Evolutionary conservation across 2,113 vertebrate genomes (phyloP).

Genomic region (Sapajus apella): DNA sequence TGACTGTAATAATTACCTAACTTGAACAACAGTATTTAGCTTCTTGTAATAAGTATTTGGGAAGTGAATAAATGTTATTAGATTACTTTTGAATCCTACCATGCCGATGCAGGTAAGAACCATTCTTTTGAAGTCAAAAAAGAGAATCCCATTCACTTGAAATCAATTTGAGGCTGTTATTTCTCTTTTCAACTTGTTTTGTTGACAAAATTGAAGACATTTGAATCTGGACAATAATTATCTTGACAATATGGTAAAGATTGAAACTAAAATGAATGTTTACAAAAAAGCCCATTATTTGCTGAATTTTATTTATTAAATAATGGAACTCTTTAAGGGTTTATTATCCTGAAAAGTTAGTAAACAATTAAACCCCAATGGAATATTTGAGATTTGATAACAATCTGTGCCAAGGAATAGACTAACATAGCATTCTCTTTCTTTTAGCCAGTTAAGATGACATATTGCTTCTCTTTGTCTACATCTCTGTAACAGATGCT

Average conservation of each 20-base stretch:
- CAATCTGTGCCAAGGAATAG: slow-evolving; percentile 30
- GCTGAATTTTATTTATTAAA: slow-evolving; percentile 44
- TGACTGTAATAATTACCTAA: background rate
- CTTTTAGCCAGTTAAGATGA: slow-evolving; percentile 49
- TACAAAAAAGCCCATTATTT: background rate
- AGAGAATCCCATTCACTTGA: background rate
- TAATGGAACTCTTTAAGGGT: background rate
- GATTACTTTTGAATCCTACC: background rate
- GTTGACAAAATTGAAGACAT: background rate
- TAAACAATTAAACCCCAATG: slow-evolving; percentile 46
- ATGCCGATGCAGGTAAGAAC: background rate
- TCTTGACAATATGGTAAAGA: slow-evolving; percentile 25
- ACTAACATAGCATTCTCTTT: background rate
- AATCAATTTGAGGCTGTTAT: background rate
- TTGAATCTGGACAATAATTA: slow-evolving; percentile 41
- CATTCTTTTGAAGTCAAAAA: background rate
- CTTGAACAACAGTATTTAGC: background rate
- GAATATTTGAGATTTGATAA: slow-evolving; percentile 43
- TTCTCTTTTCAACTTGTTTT: slow-evolving; percentile 28
- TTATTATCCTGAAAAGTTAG: slow-evolving; percentile 59
- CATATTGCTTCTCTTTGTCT: background rate
- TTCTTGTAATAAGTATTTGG: slow-evolving; percentile 31
- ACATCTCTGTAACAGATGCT: slow-evolving; percentile 15
- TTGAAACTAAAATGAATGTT: slow-evolving; percentile 51
- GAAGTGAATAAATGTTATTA: background rate